Conservation (phyloP, 1,140 invertebrate species). For the Cardiocondyla obscurior region DNA sequence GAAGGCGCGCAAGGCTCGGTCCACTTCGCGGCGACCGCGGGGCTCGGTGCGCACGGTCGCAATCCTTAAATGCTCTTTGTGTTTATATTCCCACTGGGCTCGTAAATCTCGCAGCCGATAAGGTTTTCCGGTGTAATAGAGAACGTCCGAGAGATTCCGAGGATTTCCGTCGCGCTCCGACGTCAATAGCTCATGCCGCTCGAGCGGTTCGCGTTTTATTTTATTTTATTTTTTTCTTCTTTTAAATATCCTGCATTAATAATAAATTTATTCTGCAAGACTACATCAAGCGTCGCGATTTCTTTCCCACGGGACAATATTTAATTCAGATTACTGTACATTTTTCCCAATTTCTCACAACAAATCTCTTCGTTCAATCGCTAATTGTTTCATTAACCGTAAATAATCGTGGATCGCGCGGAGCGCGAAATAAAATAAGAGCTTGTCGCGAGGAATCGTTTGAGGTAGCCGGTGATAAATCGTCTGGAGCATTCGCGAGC, state of each 20-base stretch:
- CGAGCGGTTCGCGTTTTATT: neutral
- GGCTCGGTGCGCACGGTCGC: conserved; percentile 35
- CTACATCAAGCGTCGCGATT: neutral
- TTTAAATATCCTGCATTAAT: neutral
- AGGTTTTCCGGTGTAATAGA: conserved; percentile 73
- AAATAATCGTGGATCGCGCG: neutral
- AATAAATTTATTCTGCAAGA: neutral
- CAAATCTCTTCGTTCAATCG: neutral
- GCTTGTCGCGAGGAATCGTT: neutral
- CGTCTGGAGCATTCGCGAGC: conserved; percentile 25
- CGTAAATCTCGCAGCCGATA: conserved; percentile 71
- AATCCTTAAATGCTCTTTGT: conserved; percentile 65
- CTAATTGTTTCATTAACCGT: neutral
- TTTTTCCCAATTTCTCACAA: no score
- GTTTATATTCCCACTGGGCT: conserved; percentile 77
- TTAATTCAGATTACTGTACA: neutral
- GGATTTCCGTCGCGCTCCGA: conserved; percentile 27
- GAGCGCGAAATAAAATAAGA: neutral
- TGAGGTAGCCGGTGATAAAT: neutral
- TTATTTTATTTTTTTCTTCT: no score
- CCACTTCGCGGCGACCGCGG: conserved; percentile 19
- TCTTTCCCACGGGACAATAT: neutral
- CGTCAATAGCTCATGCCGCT: neutral
- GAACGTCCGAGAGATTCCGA: conserved; percentile 43
- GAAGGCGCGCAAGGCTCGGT: conserved; percentile 15